Base-by-base conservation (phyloP, 2,888 invertebrate genomes). In the Neoascia interrupta region DNA sequence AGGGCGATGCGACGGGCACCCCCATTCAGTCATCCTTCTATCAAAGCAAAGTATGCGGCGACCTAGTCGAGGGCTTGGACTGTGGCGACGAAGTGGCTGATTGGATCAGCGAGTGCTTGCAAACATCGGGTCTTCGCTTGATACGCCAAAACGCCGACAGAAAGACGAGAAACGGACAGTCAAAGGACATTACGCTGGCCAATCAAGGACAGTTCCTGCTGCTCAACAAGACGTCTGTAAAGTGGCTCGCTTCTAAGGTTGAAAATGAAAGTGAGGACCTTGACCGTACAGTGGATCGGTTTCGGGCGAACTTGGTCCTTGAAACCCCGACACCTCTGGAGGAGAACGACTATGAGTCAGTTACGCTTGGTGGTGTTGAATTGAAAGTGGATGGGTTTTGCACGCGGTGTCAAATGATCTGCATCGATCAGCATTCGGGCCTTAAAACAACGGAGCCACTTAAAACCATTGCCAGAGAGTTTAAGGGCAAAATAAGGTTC, bases 351-450 rank as follows among this genome's bases (percentile, higher is more conserved):
- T 96, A 95, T 92, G 88, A 90, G 13, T 85, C 88, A 66, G 84
- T 97, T 66, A 85, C 88, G 49, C 93, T 97, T 83, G 94, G 94
- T 43, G 90, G 90, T 56, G 75, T 83, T 0, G 43, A 43, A 1
- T 86, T 90, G 58, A 89, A 95, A 93, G 92, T 93, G 54, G 92
- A 93, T 82, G 96, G 95, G 0, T 92, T 92, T 37, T 98, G 98
- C 85, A 93, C 93, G 0, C 92, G 98, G 60, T 99, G 98, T 86
- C 96, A 97, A 88, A 98, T 98, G 96, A 94, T 99, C 69, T 97
- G 98, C 86, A 94, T 98, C 74, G 94, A 98, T 88, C 98, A 97
- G 89, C 90, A 91, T 41, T 95, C 94, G 1, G 97, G 96, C 0
- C 90, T 92, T 81, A 95, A 93, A 84, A 94, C 94, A 0, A 91